Percentiles rank a stretch among this genome's conserved stretches.
phyloP scores from a whole-genome alignment of 2,888 invertebrate genomes.

The Melanchra persicariae region DNA sequence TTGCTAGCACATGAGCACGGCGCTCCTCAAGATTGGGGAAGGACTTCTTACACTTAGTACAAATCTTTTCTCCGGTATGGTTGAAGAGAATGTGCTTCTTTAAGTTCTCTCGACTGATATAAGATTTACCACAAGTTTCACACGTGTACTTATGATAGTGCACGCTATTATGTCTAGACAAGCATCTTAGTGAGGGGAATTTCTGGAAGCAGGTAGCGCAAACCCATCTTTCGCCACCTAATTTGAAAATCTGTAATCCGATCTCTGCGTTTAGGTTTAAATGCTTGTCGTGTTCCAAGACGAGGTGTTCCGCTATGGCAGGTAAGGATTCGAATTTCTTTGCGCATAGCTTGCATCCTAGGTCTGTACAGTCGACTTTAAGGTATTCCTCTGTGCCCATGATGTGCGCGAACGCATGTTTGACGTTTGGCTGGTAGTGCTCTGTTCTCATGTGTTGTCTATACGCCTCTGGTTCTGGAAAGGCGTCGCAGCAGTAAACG shows the following conservation, averaged over 20 bases:
- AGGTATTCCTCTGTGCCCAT: constrained; percentile 62
- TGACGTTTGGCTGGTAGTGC: constrained; percentile 71
- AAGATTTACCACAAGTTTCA: constrained; percentile 77
- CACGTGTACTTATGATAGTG: constrained; percentile 79
- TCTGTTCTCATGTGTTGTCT: constrained; percentile 77
- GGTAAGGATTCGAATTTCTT: constrained; percentile 67
- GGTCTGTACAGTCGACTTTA: constrained; percentile 79
- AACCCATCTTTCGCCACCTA: constrained; percentile 72
- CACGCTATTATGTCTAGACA: constrained; percentile 75
- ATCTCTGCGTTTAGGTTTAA: constrained; percentile 68
- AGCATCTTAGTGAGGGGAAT: constrained; percentile 70
- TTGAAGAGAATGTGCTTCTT: constrained; percentile 64
- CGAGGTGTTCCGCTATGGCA: constrained; percentile 72
- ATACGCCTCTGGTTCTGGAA: constrained; percentile 73
- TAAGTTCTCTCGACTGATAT: constrained; percentile 72
- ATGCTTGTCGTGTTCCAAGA: constrained; percentile 67
- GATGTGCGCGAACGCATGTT: constrained; percentile 74
- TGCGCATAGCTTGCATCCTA: constrained; percentile 76
- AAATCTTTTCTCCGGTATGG: constrained; percentile 65
- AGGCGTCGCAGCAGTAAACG: constrained; percentile 78
- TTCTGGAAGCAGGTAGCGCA: constrained; percentile 75
- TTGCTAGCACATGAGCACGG: constrained; percentile 70
- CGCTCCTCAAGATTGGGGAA: constrained; percentile 68
- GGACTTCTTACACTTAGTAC: constrained; percentile 71
- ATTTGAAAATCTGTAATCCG: constrained; percentile 75